Base-by-base conservation (phyloP, 2,888 invertebrate species). In the Eilema griseolum region DNA sequence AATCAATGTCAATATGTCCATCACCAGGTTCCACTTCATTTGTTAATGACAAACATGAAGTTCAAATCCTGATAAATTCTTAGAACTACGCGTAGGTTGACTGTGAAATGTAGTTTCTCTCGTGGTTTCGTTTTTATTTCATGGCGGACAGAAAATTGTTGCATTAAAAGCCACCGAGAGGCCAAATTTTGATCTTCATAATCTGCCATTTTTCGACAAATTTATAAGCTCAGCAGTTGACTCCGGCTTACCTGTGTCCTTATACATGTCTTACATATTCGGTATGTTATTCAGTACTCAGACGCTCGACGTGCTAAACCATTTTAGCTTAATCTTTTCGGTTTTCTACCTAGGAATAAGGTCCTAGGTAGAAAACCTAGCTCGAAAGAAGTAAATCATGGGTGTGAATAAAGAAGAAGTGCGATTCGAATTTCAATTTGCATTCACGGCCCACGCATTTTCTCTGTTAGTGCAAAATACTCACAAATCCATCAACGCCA, bases 401-500 rank as follows among this genome's bases (percentile, higher is more conserved):
- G 14, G 20, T 20, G 20, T 46, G 12, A 60, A 28, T 16, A 7
- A 16, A 28, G 26, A 28, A 28, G 16, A 7, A 14, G 26, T 60
- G 16, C 5, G 8, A 60, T 60, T 24, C 24, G 12, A 24, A 16
- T 28, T 26, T 26, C 60, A 28, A 28, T n/a, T 57, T 24, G 12
- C 56, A 33, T 61, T 33, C 26, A 31, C n/a, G 37, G 5, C 63
- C 52, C 20, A 63, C 26, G 37, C n/a, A 46, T 59, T 66, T 37
- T 57, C 61, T 37, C 23, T 24, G 33, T 37, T 61, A 56, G 52
- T 59, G 16, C 57, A 52, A 60, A 60, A 57, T 56, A 61, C 61
- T 26, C 66, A 66, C 23, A 67, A 52, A 64, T 59, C 16, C n/a
- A 52, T 65, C 26, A 16, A 59, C 37, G 12, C 61, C 8, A 46